These are phyloP conservation scores for Chrysocyon brachyurus DNA, from an alignment of 2,797 vertebrate genomes.

Conservation along the genomic window DNA sequence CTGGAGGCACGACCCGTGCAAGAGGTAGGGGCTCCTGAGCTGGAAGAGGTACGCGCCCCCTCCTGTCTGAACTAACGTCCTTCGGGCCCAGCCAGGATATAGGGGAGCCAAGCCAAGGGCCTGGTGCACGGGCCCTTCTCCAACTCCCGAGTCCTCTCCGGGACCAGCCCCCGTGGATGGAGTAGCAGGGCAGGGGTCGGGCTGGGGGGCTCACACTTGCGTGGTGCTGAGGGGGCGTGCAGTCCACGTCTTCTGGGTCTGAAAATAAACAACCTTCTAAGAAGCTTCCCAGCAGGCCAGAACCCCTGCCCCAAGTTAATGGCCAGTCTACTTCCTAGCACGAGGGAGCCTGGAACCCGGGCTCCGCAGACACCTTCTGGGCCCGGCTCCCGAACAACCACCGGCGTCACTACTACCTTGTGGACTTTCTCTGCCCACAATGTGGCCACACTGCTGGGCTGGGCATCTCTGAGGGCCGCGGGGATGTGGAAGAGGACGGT, in stretches of 20 bases:
- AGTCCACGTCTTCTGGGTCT: conserved; percentile 98
- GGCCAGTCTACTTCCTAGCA: not conserved
- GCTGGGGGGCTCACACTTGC: conserved; percentile 86
- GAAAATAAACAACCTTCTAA: conserved; percentile 60
- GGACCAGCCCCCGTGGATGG: not conserved
- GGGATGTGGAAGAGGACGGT: not conserved
- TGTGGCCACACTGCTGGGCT: not conserved
- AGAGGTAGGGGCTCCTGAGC: not conserved
- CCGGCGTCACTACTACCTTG: not conserved
- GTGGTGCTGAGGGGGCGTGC: conserved; percentile 92
- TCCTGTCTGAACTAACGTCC: not conserved
- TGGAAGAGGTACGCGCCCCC: accelerated
- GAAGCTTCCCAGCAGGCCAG: not conserved
- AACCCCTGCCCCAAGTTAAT: not conserved
- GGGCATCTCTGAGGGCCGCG: not conserved
- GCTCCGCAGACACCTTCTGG: not conserved
- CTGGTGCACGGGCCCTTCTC: not conserved
- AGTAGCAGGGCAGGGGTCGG: not conserved
- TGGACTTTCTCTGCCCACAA: not conserved
- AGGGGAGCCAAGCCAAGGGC: not conserved
- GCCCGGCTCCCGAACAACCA: not conserved
- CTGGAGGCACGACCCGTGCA: not conserved
- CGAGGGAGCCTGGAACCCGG: accelerated
- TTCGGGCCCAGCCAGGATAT: not conserved
- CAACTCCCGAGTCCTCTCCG: not conserved